Evolutionary conservation across 2,888 invertebrate genomes (phyloP).

Genomic region (Ichneumon xanthorius): DNA sequence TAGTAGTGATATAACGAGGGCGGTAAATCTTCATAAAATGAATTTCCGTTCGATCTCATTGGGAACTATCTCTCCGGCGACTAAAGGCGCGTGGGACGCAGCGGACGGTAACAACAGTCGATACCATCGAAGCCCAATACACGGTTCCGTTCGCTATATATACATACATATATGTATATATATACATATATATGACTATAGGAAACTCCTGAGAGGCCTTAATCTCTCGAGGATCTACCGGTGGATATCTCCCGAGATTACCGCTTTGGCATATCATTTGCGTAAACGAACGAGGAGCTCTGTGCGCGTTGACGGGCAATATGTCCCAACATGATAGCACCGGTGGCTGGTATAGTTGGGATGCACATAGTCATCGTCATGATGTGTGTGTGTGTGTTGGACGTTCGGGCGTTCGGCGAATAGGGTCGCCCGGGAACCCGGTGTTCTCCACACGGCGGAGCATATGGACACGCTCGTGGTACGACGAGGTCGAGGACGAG

Average conservation of each 20-base stretch:
- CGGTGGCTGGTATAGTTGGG: slow-evolving; percentile 50
- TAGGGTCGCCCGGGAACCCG: slow-evolving; percentile 75
- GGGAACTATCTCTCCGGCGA: slow-evolving; percentile 55
- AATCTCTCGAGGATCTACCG: slow-evolving; percentile 80
- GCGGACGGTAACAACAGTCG: slow-evolving; percentile 12
- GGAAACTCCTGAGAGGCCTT: slow-evolving; percentile 55
- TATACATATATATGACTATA: neutral
- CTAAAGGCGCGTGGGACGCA: slow-evolving; percentile 57
- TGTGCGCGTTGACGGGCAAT: slow-evolving; percentile 83
- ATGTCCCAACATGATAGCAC: slow-evolving; percentile 79
- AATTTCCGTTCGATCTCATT: slow-evolving; percentile 68
- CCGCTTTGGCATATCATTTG: slow-evolving; percentile 83
- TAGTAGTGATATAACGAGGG: slow-evolving; percentile 55
- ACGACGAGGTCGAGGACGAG: slow-evolving; percentile 67
- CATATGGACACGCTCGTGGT: slow-evolving; percentile 65
- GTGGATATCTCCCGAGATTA: slow-evolving; percentile 76
- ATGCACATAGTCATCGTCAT: slow-evolving; percentile 2
- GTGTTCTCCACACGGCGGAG: slow-evolving; percentile 69
- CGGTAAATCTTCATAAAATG: slow-evolving; percentile 68
- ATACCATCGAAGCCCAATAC: slow-evolving; percentile 9
- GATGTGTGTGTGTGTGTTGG: slow-evolving; percentile 13
- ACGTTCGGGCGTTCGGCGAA: slow-evolving; percentile 42
- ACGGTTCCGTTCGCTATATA: neutral
- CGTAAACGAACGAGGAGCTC: slow-evolving; percentile 82
- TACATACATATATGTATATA: neutral